Base-by-base conservation (phyloP, 2,797 vertebrate species). In the Zalophus californianus region DNA sequence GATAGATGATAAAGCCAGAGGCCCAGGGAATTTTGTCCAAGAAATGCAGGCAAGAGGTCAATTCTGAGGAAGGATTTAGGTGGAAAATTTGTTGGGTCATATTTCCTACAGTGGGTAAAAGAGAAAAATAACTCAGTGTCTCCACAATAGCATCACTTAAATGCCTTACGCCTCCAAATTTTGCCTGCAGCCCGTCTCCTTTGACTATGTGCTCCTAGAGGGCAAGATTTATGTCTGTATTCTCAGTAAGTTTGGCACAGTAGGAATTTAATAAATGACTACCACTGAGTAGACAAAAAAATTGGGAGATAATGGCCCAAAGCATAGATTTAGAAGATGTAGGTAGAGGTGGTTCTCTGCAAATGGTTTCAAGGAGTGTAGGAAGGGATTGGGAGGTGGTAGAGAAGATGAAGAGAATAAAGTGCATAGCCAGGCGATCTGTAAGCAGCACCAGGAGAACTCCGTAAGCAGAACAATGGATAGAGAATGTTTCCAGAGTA, bases 1-100 rank as follows among this genome's bases (percentile, higher is more conserved):
- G 54, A 80, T 38, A 68, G 60, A 93, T 90, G 64, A 86, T 89
- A 78, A 92, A 94, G 80, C 56, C 41, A 90, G 35, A 90, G 29
- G 27, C 41, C 11, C 14, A 56, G n/a, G 32, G 68, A 95, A 82
- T 29, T 77, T 50, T 83, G 29, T 70, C 9, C 82, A 92, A 79
- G 64, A 95, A 88, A 96, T 54, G 27, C 4, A 64, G 21, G 10
- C 16, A 77, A 90, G 84, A 86, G 75, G 70, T 96, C 35, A 64
- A n/a, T 86, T 91, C 64, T 78, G n/a, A 66, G n/a, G 50, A 92
- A 94, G 29, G 18, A 70, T 38, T 78, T 96, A 92, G 62, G 35
- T 75, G 18, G 72, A 79, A 94, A 79, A 91, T n/a, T 72, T 84
- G 72, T 68, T 87, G 64, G 20, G 16, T 93, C 32, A 29, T 23